These are phyloP conservation scores for Thripadectes ignobilis DNA, from an alignment of 2,797 vertebrate species.

Conservation along the genomic window DNA sequence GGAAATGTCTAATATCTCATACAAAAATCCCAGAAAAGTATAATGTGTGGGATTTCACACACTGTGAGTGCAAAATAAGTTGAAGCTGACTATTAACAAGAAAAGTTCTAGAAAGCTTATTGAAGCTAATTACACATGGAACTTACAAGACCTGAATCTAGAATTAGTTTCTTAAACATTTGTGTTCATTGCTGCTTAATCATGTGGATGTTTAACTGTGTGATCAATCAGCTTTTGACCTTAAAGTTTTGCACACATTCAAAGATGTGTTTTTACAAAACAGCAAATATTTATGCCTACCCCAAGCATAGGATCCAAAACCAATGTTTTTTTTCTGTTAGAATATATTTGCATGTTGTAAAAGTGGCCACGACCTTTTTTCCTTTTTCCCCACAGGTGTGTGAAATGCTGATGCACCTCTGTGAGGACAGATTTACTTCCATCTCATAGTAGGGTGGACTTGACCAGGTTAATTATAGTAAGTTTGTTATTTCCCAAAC, in stretches of 20 bases:
- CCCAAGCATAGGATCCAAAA: neutral
- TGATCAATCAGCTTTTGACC: neutral
- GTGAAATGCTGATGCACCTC: neutral
- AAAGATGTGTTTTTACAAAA: neutral
- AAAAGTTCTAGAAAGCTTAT: neutral
- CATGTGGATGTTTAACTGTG: neutral
- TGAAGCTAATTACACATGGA: neutral
- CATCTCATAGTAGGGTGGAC: neutral
- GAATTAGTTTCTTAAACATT: neutral
- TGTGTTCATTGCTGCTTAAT: neutral
- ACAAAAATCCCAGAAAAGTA: neutral
- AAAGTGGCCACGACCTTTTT: neutral
- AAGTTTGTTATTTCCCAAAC: neutral
- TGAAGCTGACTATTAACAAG: neutral
- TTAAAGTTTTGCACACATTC: neutral
- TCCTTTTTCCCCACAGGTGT: too few species aligned
- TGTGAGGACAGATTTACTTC: neutral
- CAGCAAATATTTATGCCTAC: neutral
- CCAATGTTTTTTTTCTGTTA: neutral
- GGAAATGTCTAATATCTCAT: neutral
- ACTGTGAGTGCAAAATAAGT: neutral
- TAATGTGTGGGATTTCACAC: neutral
- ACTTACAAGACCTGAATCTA: neutral
- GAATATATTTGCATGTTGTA: rapidly evolving
- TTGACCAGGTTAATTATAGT: neutral